Conservation (phyloP, 92 coral and sea anemone species). For the Hydrozoanthus gracilis region DNA sequence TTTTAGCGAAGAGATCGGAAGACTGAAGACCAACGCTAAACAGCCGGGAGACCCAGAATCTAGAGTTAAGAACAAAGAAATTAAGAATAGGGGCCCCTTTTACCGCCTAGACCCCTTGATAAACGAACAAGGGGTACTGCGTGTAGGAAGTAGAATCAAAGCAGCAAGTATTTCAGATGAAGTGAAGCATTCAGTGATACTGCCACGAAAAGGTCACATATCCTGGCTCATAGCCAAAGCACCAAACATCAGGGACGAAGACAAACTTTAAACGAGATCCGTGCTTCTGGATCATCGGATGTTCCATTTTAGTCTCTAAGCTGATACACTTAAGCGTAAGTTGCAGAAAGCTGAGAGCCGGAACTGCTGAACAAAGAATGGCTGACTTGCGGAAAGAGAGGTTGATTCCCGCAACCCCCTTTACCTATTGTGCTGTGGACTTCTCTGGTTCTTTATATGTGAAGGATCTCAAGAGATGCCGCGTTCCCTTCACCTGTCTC, state of each 20-base stretch:
- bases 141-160: conserved; percentile 22
- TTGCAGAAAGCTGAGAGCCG: conserved; percentile 6
- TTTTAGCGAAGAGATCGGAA: neutral
- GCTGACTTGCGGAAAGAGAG: neutral
- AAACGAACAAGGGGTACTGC: conserved; percentile 9
- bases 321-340: neutral
- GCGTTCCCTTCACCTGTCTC: conserved; percentile 54
- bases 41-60: too few relatives aligned
- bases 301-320: neutral
- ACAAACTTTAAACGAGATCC: neutral
- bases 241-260: conserved; percentile 1
- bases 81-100: neutral
- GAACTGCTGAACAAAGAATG: neutral
- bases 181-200: neutral
- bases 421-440: neutral
- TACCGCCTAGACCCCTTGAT: conserved; percentile 30
- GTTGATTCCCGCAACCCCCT: neutral
- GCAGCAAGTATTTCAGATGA: neutral
- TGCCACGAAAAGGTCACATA: conserved; percentile 1
- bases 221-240: neutral
- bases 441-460: neutral
- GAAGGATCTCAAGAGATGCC: neutral
- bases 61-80: too few relatives aligned
- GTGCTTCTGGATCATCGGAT: neutral
- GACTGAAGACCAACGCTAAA: too few relatives aligned